Base-by-base conservation (phyloP, 2,888 invertebrate genomes). In the Cheilosia soror region DNA sequence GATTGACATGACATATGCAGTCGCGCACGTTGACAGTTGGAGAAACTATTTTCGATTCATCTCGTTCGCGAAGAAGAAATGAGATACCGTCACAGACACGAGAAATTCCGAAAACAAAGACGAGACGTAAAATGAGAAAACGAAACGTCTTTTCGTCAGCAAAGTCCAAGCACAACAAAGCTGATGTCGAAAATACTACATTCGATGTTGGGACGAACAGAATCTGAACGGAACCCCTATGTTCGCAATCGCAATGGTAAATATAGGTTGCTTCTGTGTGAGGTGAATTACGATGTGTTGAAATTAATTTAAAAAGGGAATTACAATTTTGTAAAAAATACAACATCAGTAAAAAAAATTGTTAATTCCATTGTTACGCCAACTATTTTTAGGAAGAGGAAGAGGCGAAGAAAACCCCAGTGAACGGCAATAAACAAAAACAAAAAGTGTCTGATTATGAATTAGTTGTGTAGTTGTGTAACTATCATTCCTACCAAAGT, bases 1-100 rank as follows among this genome's bases (percentile, higher is more conserved):
- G 76, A 85, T 72, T 85, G 85, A 63, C 85, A 77, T 77, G 85
- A 47, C 85, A 81, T 66, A 72, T 85, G 85, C 85, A 81, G 63
- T 72, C 47, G 68, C 47, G 85, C 15, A 29, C 49, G 71, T 72
- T 85, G 80, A 80, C 79, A 81, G 75, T 72, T 62, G 44, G 40
- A 31, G 47, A 66, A 80, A 81, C 76, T 81, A 77, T 85, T 81
- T 85, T 85, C 60, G 76, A 51, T 37, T 63, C 20, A 57, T 76
- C 60, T 47, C 37, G 25, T 51, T 15, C 62, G 15, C 47, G 31
- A 51, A 20, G 58, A 58, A 25, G 76, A 85, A 80, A 81, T 51
- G 72, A 77, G 76, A 85, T 53, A 85, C 68, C 65, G n/a, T 20
- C 42, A 60, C 57, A 7, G 7, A 33, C 62, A 31, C 49, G 65